These are phyloP conservation scores for Arctopsyche grandis DNA, from an alignment of 1,140 invertebrate species.

Conservation along the genomic window DNA sequence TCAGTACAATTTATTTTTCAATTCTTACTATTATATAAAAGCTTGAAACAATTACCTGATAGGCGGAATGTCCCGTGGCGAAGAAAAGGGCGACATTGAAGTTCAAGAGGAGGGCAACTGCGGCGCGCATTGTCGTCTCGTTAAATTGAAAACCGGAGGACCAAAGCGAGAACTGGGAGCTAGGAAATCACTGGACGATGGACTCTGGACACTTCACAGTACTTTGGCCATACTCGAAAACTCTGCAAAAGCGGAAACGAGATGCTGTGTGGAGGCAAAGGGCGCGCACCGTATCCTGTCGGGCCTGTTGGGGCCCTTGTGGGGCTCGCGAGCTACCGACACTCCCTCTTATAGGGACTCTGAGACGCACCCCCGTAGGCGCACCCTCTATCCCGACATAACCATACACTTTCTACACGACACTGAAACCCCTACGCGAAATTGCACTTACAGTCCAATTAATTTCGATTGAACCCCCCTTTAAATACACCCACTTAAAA, in stretches of 20 bases:
- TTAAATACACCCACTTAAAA: neutral
- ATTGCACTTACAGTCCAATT: neutral
- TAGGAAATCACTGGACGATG: neutral
- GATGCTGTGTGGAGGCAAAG: neutral
- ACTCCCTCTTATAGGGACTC: slow-evolving; percentile 49
- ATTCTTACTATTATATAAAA: neutral
- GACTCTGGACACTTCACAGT: neutral
- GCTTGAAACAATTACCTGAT: slow-evolving; percentile 47
- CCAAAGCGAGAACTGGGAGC: neutral
- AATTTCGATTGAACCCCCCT: neutral
- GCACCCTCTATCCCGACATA: slow-evolving; percentile 33
- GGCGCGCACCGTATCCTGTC: neutral
- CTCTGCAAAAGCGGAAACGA: neutral
- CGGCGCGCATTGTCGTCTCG: slow-evolving; percentile 44
- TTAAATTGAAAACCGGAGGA: neutral
- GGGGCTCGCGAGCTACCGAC: slow-evolving; percentile 39
- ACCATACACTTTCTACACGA: slow-evolving; percentile 13
- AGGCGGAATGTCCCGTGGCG: slow-evolving; percentile 41
- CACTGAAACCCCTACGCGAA: neutral
- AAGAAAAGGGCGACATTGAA: slow-evolving; percentile 50
- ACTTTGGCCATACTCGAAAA: neutral
- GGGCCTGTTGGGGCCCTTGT: slow-evolving; percentile 43
- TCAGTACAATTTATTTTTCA: too few species aligned
- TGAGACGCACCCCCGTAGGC: slow-evolving; percentile 29
- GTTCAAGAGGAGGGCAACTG: slow-evolving; percentile 47